These are phyloP conservation scores for Drosophila repletoides DNA, from an alignment of 1,140 invertebrate genomes.

Conservation along the genomic window DNA sequence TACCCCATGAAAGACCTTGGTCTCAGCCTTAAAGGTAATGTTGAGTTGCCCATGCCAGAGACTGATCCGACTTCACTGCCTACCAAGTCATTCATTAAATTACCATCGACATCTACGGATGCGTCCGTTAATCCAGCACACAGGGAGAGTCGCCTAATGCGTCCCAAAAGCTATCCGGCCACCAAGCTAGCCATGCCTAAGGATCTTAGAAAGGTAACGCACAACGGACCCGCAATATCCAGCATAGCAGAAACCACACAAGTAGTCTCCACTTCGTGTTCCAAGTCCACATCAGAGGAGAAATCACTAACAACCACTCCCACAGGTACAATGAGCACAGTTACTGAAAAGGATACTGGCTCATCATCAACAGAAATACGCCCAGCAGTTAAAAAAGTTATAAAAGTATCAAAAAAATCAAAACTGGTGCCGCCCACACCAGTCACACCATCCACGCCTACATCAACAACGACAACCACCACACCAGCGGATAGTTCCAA, in stretches of 20 bases:
- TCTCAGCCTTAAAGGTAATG: slow-evolving; percentile 37
- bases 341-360: slow-evolving; percentile 43
- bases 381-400: slow-evolving; percentile 59
- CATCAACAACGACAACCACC: slow-evolving; percentile 60
- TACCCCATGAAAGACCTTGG: slow-evolving; percentile 81
- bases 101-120: slow-evolving; percentile 7
- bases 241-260: slow-evolving; percentile 40
- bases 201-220: slow-evolving; percentile 65
- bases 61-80: not conserved
- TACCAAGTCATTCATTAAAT: slow-evolving; percentile 41
- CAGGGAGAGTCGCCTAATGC: slow-evolving; percentile 66
- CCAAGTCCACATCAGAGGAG: slow-evolving; percentile 57
- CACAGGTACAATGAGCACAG: slow-evolving; percentile 18
- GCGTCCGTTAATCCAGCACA: not conserved
- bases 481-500: slow-evolving; percentile 65
- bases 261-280: slow-evolving; percentile 19
- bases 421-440: slow-evolving; percentile 65
- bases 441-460: slow-evolving; percentile 29
- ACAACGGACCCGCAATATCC: slow-evolving; percentile 64
- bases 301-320: slow-evolving; percentile 46
- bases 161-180: slow-evolving; percentile 84
- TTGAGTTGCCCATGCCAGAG: slow-evolving; percentile 13
- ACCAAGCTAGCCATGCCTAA: slow-evolving; percentile 77
- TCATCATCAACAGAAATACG: slow-evolving; percentile 51
- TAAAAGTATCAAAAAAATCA: slow-evolving; percentile 73